Percentiles rank a stretch among this genome's conserved stretches.
phyloP scores from a whole-genome alignment of 2,113 vertebrate species.

The Cygnus buccinator region DNA sequence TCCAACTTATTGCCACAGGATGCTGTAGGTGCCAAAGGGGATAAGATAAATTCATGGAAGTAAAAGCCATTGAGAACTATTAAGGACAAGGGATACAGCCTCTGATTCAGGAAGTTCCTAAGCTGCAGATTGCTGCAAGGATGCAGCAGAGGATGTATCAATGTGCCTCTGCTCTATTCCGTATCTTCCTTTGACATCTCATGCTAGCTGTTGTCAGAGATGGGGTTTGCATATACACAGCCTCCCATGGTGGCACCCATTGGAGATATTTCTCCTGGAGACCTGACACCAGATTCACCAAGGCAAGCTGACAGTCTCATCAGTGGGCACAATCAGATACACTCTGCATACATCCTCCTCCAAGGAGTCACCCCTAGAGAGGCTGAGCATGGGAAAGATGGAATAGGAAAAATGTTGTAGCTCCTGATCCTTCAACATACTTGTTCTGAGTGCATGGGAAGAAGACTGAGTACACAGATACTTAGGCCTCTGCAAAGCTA shows the following conservation, averaged over 20 bases:
- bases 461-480: background rate
- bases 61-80: background rate
- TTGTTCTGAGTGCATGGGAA: background rate
- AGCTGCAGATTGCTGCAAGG: background rate
- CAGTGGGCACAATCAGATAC: background rate
- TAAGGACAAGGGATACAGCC: background rate
- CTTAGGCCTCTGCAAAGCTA: background rate
- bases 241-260: background rate
- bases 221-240: background rate
- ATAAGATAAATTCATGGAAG: background rate
- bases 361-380: background rate
- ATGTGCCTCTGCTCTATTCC: background rate
- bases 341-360: background rate
- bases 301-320: background rate
- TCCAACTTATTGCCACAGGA: background rate
- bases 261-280: background rate
- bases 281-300: accelerated
- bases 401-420: background rate
- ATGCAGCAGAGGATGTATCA: accelerated
- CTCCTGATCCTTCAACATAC: background rate
- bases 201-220: background rate
- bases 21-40: background rate
- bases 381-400: background rate
- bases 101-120: background rate
- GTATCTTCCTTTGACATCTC: background rate